These are phyloP conservation scores for Drosophila parabipectinata DNA, from an alignment of 1,140 invertebrate genomes.

Conservation along the genomic window DNA sequence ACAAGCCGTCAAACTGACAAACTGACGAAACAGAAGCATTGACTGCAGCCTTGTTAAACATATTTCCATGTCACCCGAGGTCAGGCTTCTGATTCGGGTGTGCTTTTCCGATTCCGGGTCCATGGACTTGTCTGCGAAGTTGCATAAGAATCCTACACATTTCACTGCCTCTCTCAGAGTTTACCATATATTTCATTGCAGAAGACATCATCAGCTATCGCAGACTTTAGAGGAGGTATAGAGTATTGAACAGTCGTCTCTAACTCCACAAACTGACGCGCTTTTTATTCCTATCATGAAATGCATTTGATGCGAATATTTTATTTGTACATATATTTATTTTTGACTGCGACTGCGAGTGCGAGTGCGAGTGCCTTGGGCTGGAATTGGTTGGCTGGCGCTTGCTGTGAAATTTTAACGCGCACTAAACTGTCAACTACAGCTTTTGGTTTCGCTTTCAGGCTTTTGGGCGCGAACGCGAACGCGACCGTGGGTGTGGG, in stretches of 20 bases:
- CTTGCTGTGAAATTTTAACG: constrained; percentile 36
- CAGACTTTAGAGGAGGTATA: background rate
- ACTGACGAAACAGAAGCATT: constrained; percentile 58
- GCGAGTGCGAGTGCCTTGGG: constrained; percentile 5
- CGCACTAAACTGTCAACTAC: constrained; percentile 66
- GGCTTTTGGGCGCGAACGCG: constrained; percentile 25
- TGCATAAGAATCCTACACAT: too few relatives aligned
- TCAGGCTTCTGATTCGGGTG: constrained; percentile 24
- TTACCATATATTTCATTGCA: too few relatives aligned
- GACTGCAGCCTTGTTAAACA: constrained; percentile 55
- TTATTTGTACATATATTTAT: constrained; percentile 59
- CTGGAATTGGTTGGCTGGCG: constrained; percentile 13
- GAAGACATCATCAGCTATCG: too few relatives aligned
- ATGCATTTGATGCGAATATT: constrained; percentile 54
- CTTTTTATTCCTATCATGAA: constrained; percentile 26
- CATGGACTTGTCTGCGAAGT: background rate
- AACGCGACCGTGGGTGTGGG: background rate
- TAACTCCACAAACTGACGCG: background rate
- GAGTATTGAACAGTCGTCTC: background rate
- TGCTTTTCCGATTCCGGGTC: background rate
- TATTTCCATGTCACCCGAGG: constrained; percentile 48
- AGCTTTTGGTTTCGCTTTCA: constrained; percentile 59
- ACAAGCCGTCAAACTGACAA: constrained; percentile 53
- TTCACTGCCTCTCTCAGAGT: too few relatives aligned
- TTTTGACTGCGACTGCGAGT: constrained; percentile 32